Evolutionary conservation across 2,888 invertebrate species (phyloP).

Genomic region (Amorpha juglandis): DNA sequence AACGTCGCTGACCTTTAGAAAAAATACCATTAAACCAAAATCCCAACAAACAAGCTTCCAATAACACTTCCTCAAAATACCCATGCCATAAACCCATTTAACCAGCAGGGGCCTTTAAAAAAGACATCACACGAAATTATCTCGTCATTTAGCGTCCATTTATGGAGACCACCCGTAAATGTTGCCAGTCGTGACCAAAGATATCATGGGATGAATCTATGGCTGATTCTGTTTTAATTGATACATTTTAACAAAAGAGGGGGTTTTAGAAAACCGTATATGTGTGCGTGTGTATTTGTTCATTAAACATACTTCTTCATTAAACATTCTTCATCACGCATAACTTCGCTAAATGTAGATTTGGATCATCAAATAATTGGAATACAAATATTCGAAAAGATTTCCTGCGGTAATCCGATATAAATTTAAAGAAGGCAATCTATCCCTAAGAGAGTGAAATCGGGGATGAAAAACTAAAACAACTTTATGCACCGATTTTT

Average conservation of each 20-base stretch:
- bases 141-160: slow-evolving; percentile 12
- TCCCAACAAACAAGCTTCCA: slow-evolving; percentile 7
- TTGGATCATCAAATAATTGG: too few species aligned
- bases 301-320: too few species aligned
- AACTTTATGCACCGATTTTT: not conserved
- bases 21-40: not conserved
- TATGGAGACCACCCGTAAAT: slow-evolving; percentile 23
- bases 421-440: too few species aligned
- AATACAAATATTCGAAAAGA: too few species aligned
- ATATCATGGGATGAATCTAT: not conserved
- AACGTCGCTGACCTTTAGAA: not conserved
- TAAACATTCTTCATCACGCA: too few species aligned
- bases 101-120: slow-evolving; percentile 1
- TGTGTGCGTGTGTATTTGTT: too few species aligned
- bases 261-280: too few species aligned
- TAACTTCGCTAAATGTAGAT: too few species aligned
- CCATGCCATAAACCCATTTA: slow-evolving; percentile 12
- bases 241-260: not conserved
- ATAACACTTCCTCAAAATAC: slow-evolving; percentile 7
- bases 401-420: too few species aligned
- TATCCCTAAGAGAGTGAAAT: not conserved
- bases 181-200: slow-evolving; percentile 16
- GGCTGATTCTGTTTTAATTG: not conserved
- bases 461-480: too few species aligned
- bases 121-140: slow-evolving; percentile 22